Conservation (phyloP, 2,113 vertebrate species). For the Serilophus lunatus region DNA sequence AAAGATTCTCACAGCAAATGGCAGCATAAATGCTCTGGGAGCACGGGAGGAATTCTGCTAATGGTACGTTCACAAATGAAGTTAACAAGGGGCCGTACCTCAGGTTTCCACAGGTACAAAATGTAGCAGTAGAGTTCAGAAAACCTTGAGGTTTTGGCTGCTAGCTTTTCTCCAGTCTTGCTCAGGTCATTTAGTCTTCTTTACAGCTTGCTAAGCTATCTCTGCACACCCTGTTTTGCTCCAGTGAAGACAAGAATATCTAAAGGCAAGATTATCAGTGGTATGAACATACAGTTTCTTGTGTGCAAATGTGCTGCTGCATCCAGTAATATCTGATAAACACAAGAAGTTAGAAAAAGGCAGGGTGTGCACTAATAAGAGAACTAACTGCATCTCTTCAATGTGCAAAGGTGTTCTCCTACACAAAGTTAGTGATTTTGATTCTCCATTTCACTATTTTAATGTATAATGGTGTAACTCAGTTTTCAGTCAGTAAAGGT, state of each 20-base stretch:
- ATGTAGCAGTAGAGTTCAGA: not conserved
- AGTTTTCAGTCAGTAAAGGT: not conserved
- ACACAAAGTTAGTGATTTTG: not conserved
- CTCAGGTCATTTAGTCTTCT: not conserved
- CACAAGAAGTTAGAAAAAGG: not conserved
- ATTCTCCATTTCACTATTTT: not conserved
- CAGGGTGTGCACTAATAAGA: not conserved
- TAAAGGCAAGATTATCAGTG: not conserved
- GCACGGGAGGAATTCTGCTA: not conserved
- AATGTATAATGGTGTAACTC: not conserved
- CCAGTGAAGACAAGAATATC: not conserved
- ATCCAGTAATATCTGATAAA: not conserved
- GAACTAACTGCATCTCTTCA: not conserved
- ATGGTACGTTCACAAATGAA: not conserved
- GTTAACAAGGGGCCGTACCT: not conserved
- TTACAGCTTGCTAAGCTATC: not conserved
- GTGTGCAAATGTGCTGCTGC: not conserved
- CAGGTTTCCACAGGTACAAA: not conserved
- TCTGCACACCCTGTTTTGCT: not conserved
- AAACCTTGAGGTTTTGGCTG: not conserved
- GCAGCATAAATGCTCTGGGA: not conserved
- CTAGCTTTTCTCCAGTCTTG: not conserved
- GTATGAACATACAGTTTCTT: not conserved
- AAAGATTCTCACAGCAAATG: not conserved
- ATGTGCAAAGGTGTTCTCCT: not conserved